A percentile compares a stretch with the other conserved stretches of the same genome.
phyloP scores from a whole-genome alignment of 2,888 invertebrate genomes.

The Panopea generosa region DNA sequence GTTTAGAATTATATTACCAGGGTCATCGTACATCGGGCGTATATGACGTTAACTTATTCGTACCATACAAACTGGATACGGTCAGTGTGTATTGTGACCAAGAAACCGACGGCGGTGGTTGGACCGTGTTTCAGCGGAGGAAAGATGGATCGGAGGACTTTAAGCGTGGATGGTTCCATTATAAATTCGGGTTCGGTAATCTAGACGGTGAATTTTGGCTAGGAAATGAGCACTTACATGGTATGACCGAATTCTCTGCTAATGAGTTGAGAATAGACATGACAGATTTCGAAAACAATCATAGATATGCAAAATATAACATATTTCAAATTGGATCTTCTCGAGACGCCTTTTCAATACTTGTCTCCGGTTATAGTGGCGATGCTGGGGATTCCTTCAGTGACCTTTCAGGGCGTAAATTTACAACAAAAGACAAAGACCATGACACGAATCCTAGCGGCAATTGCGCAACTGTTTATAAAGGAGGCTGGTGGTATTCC shows the following conservation, averaged over 20 bases:
- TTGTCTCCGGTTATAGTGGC: slow-evolving; percentile 10
- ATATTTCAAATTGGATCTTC: slow-evolving; percentile 20
- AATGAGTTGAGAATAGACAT: slow-evolving; percentile 26
- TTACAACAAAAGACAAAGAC: slow-evolving; percentile 35
- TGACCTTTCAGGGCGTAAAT: slow-evolving; percentile 6
- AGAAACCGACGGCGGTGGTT: slow-evolving; percentile 57
- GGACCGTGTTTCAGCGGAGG: slow-evolving; percentile 60
- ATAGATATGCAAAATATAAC: slow-evolving; percentile 17
- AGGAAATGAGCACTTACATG: slow-evolving; percentile 6
- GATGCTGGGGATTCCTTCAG: slow-evolving; percentile 2
- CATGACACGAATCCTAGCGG: slow-evolving; percentile 8
- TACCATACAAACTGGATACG: slow-evolving; percentile 26
- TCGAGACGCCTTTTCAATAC: neutral
- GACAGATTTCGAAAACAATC: slow-evolving; percentile 28
- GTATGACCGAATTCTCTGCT: neutral
- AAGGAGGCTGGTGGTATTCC: slow-evolving; percentile 38
- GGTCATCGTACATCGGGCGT: slow-evolving; percentile 19
- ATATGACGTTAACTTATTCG: slow-evolving; percentile 26
- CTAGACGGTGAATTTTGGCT: slow-evolving; percentile 40
- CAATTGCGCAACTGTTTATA: slow-evolving; percentile 15
- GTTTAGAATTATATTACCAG: neutral
- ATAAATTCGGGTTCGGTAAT: slow-evolving; percentile 46
- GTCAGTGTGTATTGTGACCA: slow-evolving; percentile 39
- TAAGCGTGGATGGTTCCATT: slow-evolving; percentile 37
- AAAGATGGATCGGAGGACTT: slow-evolving; percentile 43